Conservation (phyloP, 2,888 invertebrate species). For the Lepidochrysops patricia region DNA sequence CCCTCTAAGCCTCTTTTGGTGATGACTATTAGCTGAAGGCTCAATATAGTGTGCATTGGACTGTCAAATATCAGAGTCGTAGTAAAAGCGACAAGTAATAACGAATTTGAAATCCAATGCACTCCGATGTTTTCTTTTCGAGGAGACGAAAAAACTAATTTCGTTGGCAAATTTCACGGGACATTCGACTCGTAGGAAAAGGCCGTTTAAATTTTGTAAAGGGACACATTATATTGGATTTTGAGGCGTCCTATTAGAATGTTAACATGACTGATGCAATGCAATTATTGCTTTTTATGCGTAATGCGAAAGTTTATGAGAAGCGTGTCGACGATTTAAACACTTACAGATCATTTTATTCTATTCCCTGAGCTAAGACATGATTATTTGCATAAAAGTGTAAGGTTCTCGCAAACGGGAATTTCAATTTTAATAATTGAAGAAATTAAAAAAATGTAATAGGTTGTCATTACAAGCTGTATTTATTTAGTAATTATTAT, state of each 20-base stretch:
- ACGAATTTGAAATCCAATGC: conserved; percentile 64
- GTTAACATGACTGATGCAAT: too few species aligned
- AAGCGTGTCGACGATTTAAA: too few species aligned
- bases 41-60: conserved; percentile 9
- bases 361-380: too few species aligned
- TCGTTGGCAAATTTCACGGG: conserved; percentile 15
- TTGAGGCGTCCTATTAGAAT: background rate
- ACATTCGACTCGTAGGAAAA: background rate
- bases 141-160: conserved; percentile 26
- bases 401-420: too few species aligned
- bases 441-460: too few species aligned
- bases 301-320: too few species aligned
- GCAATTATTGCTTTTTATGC: too few species aligned
- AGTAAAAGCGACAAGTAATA: conserved; percentile 58
- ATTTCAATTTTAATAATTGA: too few species aligned
- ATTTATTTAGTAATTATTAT: too few species aligned
- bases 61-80: conserved; percentile 40
- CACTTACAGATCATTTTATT: too few species aligned
- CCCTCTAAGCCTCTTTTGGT: background rate
- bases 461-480: too few species aligned
- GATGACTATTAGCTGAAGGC: conserved; percentile 1
- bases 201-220: background rate
- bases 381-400: too few species aligned
- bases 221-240: background rate
- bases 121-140: conserved; percentile 24